Evolutionary conservation across 2,797 vertebrate species (phyloP).

Genomic region (Hephaestus fuliginosus): DNA sequence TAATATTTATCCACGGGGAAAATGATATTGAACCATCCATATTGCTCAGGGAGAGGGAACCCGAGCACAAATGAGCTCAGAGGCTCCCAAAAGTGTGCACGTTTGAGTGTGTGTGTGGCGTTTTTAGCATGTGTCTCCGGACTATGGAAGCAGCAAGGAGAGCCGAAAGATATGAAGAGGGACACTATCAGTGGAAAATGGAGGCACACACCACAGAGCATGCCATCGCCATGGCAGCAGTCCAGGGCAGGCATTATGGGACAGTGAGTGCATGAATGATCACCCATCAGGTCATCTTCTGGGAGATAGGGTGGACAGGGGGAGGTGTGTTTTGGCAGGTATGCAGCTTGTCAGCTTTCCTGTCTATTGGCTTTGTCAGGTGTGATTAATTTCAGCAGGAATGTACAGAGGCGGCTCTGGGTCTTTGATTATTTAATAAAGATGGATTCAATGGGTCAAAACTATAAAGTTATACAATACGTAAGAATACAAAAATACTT

Average conservation of each 20-base stretch:
- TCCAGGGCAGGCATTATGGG: conserved; percentile 58
- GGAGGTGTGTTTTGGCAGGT: conserved; percentile 30
- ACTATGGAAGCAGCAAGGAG: background rate
- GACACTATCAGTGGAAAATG: conserved; percentile 41
- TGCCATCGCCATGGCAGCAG: conserved; percentile 43
- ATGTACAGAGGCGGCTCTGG: background rate
- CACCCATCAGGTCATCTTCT: conserved; percentile 39
- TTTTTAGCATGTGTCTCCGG: conserved; percentile 3
- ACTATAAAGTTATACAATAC: background rate
- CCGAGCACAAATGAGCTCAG: conserved; percentile 38
- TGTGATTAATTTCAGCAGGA: conserved; percentile 12
- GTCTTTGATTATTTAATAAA: background rate
- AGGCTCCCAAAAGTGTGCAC: conserved; percentile 28
- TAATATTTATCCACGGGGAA: conserved; percentile 38
- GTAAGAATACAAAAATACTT: background rate
- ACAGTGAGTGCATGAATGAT: conserved; percentile 47
- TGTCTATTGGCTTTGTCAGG: background rate
- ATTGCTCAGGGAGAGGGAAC: conserved; percentile 13
- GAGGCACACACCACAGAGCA: background rate
- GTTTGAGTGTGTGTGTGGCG: conserved; percentile 16
- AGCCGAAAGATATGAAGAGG: conserved; percentile 17
- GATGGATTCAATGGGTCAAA: background rate
- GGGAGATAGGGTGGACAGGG: conserved; percentile 10
- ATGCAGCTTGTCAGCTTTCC: conserved; percentile 27
- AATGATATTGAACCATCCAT: conserved; percentile 40